Percentiles rank a stretch among this genome's conserved stretches.
Conservation (phyloP, 2,888 invertebrate genomes). For the Limnephilus marmoratus region DNA sequence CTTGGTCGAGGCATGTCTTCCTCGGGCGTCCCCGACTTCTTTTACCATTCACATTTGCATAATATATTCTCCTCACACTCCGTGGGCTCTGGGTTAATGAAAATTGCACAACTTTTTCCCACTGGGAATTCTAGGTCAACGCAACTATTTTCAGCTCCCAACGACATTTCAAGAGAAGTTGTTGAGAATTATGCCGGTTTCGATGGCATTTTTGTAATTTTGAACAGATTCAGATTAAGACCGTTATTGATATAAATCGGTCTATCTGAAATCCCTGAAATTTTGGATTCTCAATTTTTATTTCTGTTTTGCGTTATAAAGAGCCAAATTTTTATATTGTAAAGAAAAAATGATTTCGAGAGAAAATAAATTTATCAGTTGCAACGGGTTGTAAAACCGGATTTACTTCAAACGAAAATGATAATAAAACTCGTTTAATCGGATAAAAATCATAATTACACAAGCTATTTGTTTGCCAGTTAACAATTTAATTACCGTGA, state of each 20-base stretch:
- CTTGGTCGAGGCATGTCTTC: too few relatives aligned
- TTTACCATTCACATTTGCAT: too few relatives aligned
- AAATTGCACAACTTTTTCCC: neutral
- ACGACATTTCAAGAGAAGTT: neutral
- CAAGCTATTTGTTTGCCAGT: neutral
- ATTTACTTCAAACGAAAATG: neutral
- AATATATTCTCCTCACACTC: too few relatives aligned
- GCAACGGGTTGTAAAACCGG: neutral
- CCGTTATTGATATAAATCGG: too few relatives aligned
- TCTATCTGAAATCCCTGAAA: too few relatives aligned
- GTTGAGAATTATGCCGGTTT: too few relatives aligned
- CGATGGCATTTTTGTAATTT: too few relatives aligned
- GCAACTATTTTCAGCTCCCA: neutral
- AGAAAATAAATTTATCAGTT: neutral
- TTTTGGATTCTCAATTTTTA: too few relatives aligned
- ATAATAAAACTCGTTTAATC: neutral
- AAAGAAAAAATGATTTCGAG: neutral
- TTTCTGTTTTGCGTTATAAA: too few relatives aligned
- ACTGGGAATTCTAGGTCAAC: neutral
- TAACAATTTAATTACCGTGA: neutral
- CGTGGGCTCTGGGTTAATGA: neutral
- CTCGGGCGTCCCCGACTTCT: too few relatives aligned
- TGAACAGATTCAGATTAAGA: too few relatives aligned
- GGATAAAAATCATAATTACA: neutral
- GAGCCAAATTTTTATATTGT: neutral